Base-by-base conservation (phyloP, 2,888 invertebrate genomes). In the Vesta saturnalis region DNA sequence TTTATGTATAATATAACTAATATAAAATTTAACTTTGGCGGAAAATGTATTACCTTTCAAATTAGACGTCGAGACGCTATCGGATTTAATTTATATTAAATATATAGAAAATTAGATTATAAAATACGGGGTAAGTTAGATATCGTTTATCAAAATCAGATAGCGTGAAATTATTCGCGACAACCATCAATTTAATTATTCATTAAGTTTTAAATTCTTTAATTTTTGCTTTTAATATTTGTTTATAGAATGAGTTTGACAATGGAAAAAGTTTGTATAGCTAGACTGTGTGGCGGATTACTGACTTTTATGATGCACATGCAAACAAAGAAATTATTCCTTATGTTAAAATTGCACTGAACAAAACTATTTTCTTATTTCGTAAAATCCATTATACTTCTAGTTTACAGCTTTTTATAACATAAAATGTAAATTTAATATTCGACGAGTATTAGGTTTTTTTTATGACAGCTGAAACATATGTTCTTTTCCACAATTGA, bases 1-100 rank as follows among this genome's bases (percentile, higher is more conserved):
- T 62, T 66, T 66, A 39, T 56, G 57, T 55, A 59, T 64, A 60
- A 60, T 70, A n/a, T n/a, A 67, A 70, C 67, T 70, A 70, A 70
- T 67, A 59, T 46, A 67, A 67, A 70, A 70, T 70, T 69, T 62
- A 43, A 63, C 60, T 64, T 16, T 15, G 21, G 70, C 43, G 22
- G 70, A 67, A 70, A 70, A 70, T 64, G 64, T 73, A 75, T 73
- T 75, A 73, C 71, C 73, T 61, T 71, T 73, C 73, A 72, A 75
- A 76, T 76, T 76, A 75, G 71, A 72, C 67, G 74, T 72, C 68
- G 71, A 61, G 73, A 70, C 67, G 73, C 68, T 68, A 70, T 70
- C 72, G 62, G 73, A 76, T 75, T 72, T 71, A 76, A 76, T 76
- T 76, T 76, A 74, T 72, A 74, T 76, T 74, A 76, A 74, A 76